Base-by-base conservation (phyloP, 2,113 vertebrate genomes). In the Tauraco erythrolophus region DNA sequence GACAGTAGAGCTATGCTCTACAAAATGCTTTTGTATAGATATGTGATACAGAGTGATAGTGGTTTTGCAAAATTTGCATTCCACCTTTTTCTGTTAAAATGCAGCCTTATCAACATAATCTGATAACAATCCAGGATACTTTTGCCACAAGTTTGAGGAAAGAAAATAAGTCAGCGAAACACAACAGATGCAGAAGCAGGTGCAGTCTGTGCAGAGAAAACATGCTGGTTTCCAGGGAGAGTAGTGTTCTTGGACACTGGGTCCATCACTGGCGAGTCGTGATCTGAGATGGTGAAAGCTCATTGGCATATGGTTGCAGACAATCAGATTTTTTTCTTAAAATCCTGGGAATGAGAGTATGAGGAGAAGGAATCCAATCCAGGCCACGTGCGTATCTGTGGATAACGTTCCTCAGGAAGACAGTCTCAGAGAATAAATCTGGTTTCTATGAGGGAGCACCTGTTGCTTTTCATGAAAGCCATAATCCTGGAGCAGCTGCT, bases 401-500 rank as follows among this genome's bases (percentile, higher is more conserved):
- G 12, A 53, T 58, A 75, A 30, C 14, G 33, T 39, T 71, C 43
- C 60, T 88, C 24, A 33, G 53, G 53, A 92, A 81, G 56, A 62
- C 24, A 39, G 33, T 64, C 33, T 39, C 1, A 0, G 76, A 78
- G 30, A 84, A 78, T 51, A 87, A 93, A 66, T 86, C 76, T 65
- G 24, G 0, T 50, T 82, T 90, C 78, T 62, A 33, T 37, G 69
- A 88, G 27, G 0, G 0, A 81, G 39, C 94, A 94, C 60, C 83
- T 94, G 85, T 84, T 89, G 88, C 69, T 87, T 39, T 84, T 80
- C 27, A 19, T 30, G 43, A 86, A 86, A 56, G 76, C 0, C 17
- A 25, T 78, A 91, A 89, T 84, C 87, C 60, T 23, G 69, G 64
- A 89, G 76, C 92, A 92, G 95, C 88, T 92, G 96, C 88, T 84